Conservation (phyloP, 2,797 vertebrate species). For the Odontamblyopus lacepedii region DNA sequence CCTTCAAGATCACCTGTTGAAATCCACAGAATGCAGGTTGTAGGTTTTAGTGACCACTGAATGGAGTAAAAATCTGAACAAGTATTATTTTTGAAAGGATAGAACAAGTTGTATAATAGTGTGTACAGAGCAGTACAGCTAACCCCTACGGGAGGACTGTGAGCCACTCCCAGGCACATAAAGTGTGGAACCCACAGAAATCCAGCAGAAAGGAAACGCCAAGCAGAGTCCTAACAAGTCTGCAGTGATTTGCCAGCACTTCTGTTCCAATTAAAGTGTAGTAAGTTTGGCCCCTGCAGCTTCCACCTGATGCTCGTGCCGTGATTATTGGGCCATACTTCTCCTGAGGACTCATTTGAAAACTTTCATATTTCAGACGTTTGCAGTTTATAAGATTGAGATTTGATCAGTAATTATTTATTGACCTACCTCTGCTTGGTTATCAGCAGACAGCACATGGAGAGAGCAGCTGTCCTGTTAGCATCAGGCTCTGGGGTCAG, state of each 20-base stretch:
- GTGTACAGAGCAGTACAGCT: conserved; percentile 4
- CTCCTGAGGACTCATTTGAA: conserved; percentile 69
- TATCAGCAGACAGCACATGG: conserved; percentile 38
- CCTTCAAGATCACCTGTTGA: background rate
- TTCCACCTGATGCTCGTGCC: conserved; percentile 49
- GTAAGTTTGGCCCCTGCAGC: conserved; percentile 48
- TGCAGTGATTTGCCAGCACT: conserved; percentile 41
- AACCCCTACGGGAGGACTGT: conserved; percentile 8
- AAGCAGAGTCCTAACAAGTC: conserved; percentile 30
- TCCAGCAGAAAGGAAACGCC: conserved; percentile 16
- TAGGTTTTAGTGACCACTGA: background rate
- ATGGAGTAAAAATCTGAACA: background rate
- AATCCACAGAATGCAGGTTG: background rate
- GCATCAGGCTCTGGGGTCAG: conserved; percentile 33
- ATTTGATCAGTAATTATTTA: conserved; percentile 76
- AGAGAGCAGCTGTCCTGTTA: conserved; percentile 29
- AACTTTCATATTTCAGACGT: conserved; percentile 73
- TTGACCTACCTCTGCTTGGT: conserved; percentile 50
- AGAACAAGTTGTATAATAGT: conserved; percentile 8
- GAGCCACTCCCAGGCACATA: conserved; percentile 6
- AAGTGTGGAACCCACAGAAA: conserved; percentile 5
- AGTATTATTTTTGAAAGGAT: background rate
- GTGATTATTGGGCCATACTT: conserved; percentile 74
- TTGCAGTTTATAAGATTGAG: conserved; percentile 72
- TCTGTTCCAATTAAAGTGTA: conserved; percentile 67